Base-by-base conservation (phyloP, 2,797 vertebrate species). In the Botia almorhae region DNA sequence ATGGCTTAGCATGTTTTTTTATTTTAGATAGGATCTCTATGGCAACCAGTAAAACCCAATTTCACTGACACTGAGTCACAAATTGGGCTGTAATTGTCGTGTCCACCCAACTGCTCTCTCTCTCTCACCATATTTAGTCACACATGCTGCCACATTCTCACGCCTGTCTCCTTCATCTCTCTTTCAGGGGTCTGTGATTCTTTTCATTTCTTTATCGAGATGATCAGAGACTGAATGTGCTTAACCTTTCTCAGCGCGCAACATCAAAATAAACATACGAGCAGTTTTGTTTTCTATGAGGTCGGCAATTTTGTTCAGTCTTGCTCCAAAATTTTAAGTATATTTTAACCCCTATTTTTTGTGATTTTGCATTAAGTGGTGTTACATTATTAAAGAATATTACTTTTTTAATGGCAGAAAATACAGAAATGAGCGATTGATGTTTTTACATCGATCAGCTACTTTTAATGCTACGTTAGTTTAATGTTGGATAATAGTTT, bases 21-120 rank as follows among this genome's bases (percentile, higher is more conserved):
- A 26, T 26, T 29, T 56, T 65, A 17, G 67, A 76, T 60, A 69
- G 29, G 33, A 79, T 86, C 74, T 71, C 85, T 77, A 86, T 84
- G 70, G 80, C 80, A 84, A 84, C 80, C 50, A 69, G 75, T 82
- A 74, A 69, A 82, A 74, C 74, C 72, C 64, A 55, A 81, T 84
- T 82, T 74, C 79, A 70, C 46, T 23, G 50, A 74, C 70, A 81
- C 71, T 68, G 79, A 78, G 74, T 81, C 75, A 60, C 64, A 84
- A 78, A 81, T 84, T 60, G 74, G 39, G 36, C 65, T 5, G 23
- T 84, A 81, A 81, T 84, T 81, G 64, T 81, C 14, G 36, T 65
- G 69, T 69, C 69, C 63, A 74, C 26, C 63, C 75, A 55, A 69
- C 33, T 48, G 53, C 21, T 65, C 58, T 26, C 23, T 26, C 23